Conservation (phyloP, 2,888 invertebrate genomes). For the Cheilosia variabilis region DNA sequence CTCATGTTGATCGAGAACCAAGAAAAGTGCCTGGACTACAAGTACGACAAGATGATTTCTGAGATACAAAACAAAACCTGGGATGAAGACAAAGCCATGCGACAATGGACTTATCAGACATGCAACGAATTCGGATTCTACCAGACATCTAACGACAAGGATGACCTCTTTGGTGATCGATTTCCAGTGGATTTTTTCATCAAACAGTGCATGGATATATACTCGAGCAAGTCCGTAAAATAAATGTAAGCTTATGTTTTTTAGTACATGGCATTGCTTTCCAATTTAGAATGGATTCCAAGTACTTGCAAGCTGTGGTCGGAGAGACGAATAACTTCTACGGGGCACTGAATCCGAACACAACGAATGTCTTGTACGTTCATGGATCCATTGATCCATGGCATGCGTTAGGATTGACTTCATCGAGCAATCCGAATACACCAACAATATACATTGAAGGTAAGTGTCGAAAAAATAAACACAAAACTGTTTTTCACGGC, state of each 20-base stretch:
- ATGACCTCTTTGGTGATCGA: conserved; percentile 88
- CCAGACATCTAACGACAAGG: conserved; percentile 89
- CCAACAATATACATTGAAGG: conserved; percentile 91
- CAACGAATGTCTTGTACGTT: conserved; percentile 91
- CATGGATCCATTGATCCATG: conserved; percentile 96
- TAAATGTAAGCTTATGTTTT: too few relatives aligned
- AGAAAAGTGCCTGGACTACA: conserved; percentile 92
- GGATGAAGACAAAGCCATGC: conserved; percentile 89
- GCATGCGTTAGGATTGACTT: conserved; percentile 91
- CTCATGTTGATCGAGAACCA: conserved; percentile 87
- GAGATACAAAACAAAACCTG: conserved; percentile 88
- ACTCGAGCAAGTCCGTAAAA: conserved; percentile 85
- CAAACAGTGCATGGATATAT: conserved; percentile 93
- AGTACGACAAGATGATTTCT: conserved; percentile 90
- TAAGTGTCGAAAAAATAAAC: conserved; percentile 78
- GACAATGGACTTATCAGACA: conserved; percentile 97
- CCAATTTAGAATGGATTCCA: conserved; percentile 85
- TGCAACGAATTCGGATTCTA: conserved; percentile 98
- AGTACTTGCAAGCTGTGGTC: conserved; percentile 87
- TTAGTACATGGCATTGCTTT: not conserved
- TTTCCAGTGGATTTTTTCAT: conserved; percentile 92
- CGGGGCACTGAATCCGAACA: conserved; percentile 89
- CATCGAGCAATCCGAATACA: conserved; percentile 84
- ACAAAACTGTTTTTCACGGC: not conserved
- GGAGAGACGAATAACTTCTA: conserved; percentile 91